Base-by-base conservation (phyloP, 2,113 vertebrate genomes). In the Smithornis capensis region DNA sequence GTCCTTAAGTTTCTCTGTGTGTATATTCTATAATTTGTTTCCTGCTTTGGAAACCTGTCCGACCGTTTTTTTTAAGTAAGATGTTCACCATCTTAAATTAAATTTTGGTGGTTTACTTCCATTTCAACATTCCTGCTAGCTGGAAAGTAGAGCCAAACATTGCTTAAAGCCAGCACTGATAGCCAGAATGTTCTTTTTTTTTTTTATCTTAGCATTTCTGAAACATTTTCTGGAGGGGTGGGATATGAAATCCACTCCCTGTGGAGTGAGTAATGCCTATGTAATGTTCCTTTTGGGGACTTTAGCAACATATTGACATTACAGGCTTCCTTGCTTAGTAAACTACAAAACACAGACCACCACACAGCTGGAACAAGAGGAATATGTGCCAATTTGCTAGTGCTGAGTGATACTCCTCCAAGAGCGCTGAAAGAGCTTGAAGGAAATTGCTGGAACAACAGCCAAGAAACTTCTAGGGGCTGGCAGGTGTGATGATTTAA, bases 321-420 rank as follows among this genome's bases (percentile, higher is more conserved):
- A 14, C 28, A 50, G 38, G 17, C 28, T 79, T 90, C 53, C 65
- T 73, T 59, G 53, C 24, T 50, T 55, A 64, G 19, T 68, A 52
- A 86, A 64, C 10, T 37, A 2, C 47, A 19, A 47, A 85, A 47
- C 23, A 19, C 4, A 53, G 80, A 71, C 23, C 23, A 33, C 45
- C 13, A 4, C 0, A 44, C 44, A 59, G 17, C 38, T 80, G 67
- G 44, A 33, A 18, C 0, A 0, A 28, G 27, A 7, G 6, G 8
- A 53, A 88, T 82, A 31, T 7, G 22, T 59, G 28, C 13, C 3
- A 4, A 6, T 13, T 40, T 86, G 44, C 29, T 53, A 18, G 24
- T 35, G 28, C 21, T 68, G 42, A 6, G 15, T 35, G 33, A 35
- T 52, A 4, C 1, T 87, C 18, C 9, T 31, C 13, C 12, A 45